Conservation (phyloP, 2,888 invertebrate genomes). For the Rhingia campestris region DNA sequence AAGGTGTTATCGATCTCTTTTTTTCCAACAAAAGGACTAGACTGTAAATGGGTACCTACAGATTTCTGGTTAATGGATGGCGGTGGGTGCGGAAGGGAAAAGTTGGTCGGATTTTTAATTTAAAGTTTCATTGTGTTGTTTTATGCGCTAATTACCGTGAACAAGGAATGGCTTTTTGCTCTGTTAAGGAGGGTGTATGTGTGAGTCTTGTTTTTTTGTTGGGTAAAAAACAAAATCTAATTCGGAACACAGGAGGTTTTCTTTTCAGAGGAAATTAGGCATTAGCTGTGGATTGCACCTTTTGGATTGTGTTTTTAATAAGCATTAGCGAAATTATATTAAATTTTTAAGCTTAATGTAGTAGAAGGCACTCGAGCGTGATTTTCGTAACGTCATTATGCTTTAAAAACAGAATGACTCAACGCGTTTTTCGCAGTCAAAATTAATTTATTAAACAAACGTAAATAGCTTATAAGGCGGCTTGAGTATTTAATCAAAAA, state of each 20-base stretch:
- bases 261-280: too few species aligned
- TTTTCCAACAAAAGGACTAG: conserved; percentile 30
- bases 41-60: conserved; percentile 31
- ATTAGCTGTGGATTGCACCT: too few species aligned
- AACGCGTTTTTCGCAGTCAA: too few species aligned
- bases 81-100: conserved; percentile 5
- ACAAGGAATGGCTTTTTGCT: conserved; percentile 67
- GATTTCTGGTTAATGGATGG: conserved; percentile 48
- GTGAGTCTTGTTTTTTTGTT: conserved; percentile 16
- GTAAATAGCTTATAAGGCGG: too few species aligned
- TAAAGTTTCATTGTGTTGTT: conserved; percentile 66
- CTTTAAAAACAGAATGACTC: too few species aligned
- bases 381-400: too few species aligned
- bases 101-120: conserved; percentile 47
- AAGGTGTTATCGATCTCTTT: conserved; percentile 62
- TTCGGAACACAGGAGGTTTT: background rate
- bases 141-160: conserved; percentile 60
- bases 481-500: too few species aligned
- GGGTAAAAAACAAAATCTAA: background rate
- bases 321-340: too few species aligned
- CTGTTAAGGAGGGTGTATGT: conserved; percentile 16
- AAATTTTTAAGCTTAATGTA: too few species aligned
- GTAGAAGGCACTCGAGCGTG: too few species aligned
- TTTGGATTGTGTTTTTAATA: too few species aligned
- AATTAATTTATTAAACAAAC: too few species aligned